A percentile compares a stretch with the other conserved stretches of the same genome.
These are phyloP conservation scores for Gnatocerus cornutus DNA, from an alignment of 2,888 invertebrate species.

Conservation along the genomic window DNA sequence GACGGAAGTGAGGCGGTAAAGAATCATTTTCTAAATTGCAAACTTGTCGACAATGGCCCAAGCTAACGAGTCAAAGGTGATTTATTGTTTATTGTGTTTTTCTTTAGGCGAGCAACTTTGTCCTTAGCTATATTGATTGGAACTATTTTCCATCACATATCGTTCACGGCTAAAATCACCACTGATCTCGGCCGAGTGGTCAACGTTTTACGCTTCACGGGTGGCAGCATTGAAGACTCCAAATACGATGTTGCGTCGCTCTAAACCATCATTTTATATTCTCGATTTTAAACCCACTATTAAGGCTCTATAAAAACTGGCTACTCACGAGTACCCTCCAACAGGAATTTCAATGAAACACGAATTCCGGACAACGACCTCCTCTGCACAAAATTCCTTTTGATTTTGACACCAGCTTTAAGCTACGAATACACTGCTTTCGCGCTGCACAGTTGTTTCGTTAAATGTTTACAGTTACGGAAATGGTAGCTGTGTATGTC, in stretches of 20 bases:
- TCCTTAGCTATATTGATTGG: slow-evolving; percentile 53
- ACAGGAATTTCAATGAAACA: slow-evolving; percentile 46
- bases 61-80: slow-evolving; percentile 33
- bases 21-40: slow-evolving; percentile 24
- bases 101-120: slow-evolving; percentile 30
- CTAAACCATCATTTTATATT: slow-evolving; percentile 50
- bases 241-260: slow-evolving; percentile 48
- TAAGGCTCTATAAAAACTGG: slow-evolving; percentile 43
- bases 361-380: slow-evolving; percentile 40
- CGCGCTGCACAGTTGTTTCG: too few species aligned
- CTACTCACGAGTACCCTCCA: slow-evolving; percentile 36
- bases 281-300: slow-evolving; percentile 47
- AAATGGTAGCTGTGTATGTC: too few species aligned
- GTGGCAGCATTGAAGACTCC: slow-evolving; percentile 49
- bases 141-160: slow-evolving; percentile 56
- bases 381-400: slow-evolving; percentile 40
- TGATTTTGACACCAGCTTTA: slow-evolving; percentile 37
- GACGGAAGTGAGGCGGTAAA: background rate
- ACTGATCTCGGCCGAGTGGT: slow-evolving; percentile 56
- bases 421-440: too few species aligned
- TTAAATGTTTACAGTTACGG: too few species aligned
- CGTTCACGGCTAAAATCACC: slow-evolving; percentile 55
- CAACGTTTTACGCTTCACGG: slow-evolving; percentile 54
- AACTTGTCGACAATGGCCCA: slow-evolving; percentile 26
- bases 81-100: slow-evolving; percentile 46